Evolutionary conservation across 2,113 vertebrate species (phyloP).

Genomic region (Todiramphus chloris): DNA sequence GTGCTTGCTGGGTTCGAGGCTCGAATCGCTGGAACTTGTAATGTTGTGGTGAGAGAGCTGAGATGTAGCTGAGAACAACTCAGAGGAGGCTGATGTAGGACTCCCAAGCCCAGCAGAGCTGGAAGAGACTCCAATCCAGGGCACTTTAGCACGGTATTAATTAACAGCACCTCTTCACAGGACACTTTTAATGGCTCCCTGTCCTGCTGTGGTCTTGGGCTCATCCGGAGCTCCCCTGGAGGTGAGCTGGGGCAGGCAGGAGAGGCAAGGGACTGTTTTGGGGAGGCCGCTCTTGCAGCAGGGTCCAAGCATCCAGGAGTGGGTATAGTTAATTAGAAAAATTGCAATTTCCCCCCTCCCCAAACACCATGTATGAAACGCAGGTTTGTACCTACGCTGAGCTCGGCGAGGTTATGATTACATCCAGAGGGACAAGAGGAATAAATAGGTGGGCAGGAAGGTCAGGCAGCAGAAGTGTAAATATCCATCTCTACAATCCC

Average conservation of each 20-base stretch:
- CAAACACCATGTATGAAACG: not conserved
- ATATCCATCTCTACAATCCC: not conserved
- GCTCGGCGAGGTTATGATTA: not conserved
- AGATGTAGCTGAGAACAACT: not conserved
- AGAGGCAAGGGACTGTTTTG: not conserved
- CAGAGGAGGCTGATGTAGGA: not conserved
- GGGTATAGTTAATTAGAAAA: not conserved
- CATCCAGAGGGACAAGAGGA: constrained; percentile 15
- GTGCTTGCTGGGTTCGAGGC: not conserved
- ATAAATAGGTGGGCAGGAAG: constrained; percentile 13
- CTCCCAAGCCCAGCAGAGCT: accelerated
- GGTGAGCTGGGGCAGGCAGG: not conserved
- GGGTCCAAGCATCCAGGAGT: not conserved
- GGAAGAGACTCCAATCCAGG: not conserved
- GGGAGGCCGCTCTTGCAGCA: not conserved
- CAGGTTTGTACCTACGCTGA: not conserved
- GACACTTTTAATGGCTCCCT: not conserved
- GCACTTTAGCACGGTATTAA: not conserved
- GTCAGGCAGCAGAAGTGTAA: constrained; percentile 24
- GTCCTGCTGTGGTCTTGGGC: not conserved
- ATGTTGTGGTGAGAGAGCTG: not conserved
- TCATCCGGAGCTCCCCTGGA: not conserved
- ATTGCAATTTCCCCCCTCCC: not conserved
- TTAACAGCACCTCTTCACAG: not conserved
- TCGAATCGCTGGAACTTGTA: not conserved